phyloP scores from a whole-genome alignment of 2,797 vertebrate genomes.

The Arctocebus calabarensis region DNA sequence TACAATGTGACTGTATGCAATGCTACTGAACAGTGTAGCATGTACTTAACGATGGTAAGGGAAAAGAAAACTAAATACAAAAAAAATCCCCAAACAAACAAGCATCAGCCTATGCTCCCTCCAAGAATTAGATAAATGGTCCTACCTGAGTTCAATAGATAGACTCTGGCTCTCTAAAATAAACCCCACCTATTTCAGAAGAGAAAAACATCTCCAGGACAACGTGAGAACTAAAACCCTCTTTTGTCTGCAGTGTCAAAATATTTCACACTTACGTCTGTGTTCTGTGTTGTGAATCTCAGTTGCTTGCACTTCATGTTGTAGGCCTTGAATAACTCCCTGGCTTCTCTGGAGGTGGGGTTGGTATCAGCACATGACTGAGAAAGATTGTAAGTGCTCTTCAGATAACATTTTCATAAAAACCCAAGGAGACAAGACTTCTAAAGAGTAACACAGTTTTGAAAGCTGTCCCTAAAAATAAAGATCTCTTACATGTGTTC shows the following conservation, averaged over 20 bases:
- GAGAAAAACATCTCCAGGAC: conserved; percentile 13
- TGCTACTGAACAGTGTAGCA: not conserved
- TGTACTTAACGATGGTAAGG: not conserved
- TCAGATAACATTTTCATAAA: conserved; percentile 7
- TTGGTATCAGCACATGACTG: conserved; percentile 75
- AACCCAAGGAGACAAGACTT: not conserved
- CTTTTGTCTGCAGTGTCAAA: not conserved
- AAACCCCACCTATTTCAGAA: not conserved
- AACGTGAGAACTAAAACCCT: not conserved
- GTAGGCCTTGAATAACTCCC: conserved; percentile 62
- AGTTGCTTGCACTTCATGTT: conserved; percentile 55
- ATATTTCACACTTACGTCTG: conserved; percentile 60
- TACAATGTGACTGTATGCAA: not conserved
- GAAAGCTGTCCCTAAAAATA: not conserved
- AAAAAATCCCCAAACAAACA: not conserved
- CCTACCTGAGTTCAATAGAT: not conserved
- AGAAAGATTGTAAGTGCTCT: conserved; percentile 1
- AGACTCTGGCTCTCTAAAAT: not conserved
- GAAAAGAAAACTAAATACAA: not conserved
- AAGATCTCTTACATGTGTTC: not conserved
- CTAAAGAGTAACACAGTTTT: not conserved
- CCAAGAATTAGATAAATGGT: not conserved
- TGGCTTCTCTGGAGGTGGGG: conserved; percentile 69
- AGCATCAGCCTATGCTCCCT: not conserved
- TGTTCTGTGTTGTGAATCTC: conserved; percentile 53